Evolutionary conservation across 2,113 vertebrate genomes (phyloP).

Genomic region (Struthidea cinerea): DNA sequence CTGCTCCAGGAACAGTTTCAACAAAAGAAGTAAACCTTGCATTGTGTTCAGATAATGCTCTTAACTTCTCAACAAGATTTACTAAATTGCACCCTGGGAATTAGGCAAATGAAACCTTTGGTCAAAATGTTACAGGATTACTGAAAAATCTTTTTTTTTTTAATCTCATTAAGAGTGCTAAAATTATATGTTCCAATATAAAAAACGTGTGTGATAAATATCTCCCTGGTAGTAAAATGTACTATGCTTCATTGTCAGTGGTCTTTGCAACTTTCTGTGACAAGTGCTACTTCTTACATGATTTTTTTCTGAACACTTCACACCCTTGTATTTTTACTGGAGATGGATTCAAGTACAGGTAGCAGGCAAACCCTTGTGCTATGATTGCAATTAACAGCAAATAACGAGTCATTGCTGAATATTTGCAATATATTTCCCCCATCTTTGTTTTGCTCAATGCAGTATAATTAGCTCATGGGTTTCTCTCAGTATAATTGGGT

Average conservation of each 20-base stretch:
- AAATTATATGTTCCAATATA: slow-evolving; percentile 3
- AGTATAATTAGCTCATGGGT: neutral
- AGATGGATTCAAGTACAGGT: neutral
- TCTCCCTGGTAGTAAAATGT: neutral
- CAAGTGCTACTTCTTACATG: neutral
- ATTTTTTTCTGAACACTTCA: neutral
- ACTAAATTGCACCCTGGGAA: neutral
- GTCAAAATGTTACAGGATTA: slow-evolving; percentile 45
- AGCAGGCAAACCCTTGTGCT: neutral
- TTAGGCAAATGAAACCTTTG: slow-evolving; percentile 8
- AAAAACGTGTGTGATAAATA: neutral
- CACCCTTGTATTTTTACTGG: neutral
- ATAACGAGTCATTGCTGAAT: neutral
- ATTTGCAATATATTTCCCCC: neutral
- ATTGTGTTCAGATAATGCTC: slow-evolving; percentile 18
- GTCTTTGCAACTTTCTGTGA: neutral
- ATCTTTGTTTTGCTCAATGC: neutral
- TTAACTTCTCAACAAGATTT: slow-evolving; percentile 4
- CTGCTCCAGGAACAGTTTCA: neutral
- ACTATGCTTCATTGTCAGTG: neutral
- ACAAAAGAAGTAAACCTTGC: neutral
- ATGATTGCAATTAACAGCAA: neutral
- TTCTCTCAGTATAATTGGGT: neutral
- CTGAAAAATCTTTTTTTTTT: neutral
- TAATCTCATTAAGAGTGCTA: slow-evolving; percentile 12